phyloP scores from a whole-genome alignment of 2,797 vertebrate genomes.

The Scarus forsteni region DNA sequence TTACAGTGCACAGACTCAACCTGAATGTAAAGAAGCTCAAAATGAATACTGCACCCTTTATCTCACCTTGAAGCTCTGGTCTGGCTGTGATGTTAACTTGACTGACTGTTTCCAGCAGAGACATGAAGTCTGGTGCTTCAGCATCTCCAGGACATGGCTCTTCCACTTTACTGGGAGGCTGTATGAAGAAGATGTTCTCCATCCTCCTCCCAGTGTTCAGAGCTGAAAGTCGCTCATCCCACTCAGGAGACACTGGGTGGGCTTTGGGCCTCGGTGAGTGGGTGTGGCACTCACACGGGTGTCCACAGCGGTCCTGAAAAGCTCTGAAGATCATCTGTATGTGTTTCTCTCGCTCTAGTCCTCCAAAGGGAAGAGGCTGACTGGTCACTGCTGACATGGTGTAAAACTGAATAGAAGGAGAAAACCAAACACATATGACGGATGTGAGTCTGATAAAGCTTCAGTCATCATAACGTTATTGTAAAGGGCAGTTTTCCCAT shows the following conservation, averaged over 20 bases:
- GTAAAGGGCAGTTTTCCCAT: too few species aligned
- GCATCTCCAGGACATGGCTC: constrained; percentile 30
- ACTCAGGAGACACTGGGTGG: constrained; percentile 13
- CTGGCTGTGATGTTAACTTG: constrained; percentile 82
- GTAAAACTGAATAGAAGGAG: constrained; percentile 16
- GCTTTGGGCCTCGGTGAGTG: constrained; percentile 33
- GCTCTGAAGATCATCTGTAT: constrained; percentile 80
- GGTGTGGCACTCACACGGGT: constrained; percentile 44
- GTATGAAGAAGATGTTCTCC: constrained; percentile 4
- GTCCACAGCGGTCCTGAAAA: constrained; percentile 65
- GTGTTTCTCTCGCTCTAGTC: constrained; percentile 85
- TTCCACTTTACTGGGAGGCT: constrained; percentile 31
- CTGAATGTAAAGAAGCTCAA: too few species aligned
- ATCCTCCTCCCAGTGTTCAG: constrained; percentile 24
- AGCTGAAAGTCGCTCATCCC: constrained; percentile 24
- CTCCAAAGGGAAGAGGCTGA: constrained; percentile 82
- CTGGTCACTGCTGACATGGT: constrained; percentile 80
- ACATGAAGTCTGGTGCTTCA: constrained; percentile 53
- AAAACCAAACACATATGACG: neutral
- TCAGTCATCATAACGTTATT: too few species aligned
- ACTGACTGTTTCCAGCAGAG: constrained; percentile 74
- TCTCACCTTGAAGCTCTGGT: constrained; percentile 83
- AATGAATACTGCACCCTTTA: too few species aligned
- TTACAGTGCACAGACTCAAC: too few species aligned
- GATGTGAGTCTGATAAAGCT: neutral